Evolutionary conservation across 2,113 vertebrate species (phyloP), one percentile per base, ranked within the genome.

Genomic region (Hydrochoerus hydrochaeris): DNA sequence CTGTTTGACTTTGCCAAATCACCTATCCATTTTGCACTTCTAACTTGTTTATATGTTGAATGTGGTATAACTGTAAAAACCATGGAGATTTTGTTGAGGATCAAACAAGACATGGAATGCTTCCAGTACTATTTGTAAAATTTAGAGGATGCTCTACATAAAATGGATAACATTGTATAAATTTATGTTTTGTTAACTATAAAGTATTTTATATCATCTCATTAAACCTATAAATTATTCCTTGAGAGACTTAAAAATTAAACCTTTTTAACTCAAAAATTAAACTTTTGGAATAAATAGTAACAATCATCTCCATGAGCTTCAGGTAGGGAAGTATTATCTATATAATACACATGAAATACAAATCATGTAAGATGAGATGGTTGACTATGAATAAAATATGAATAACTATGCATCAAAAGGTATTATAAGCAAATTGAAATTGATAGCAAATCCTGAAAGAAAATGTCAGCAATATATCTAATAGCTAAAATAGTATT

Each of bases 1-100:
- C 35, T 92, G 3, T 96, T 85, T 95, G 82, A 87, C 24, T 35
- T 57, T 78, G 83, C n/a, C 84, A 94, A 75, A 73, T 94, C 69
- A 90, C 0, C 41, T 32, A 67, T 0, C 35, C 8, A 75, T 67
- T 97, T 60, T 75, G 52, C 24, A 44, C 26, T 75, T 83, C 71
- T 86, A 83, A 88, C n/a, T 91, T 71, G 69, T 62, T 90, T 71
- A 10, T 89, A 35, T 52, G 26, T 24, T 86, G 63, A 91, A 30
- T 35, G 32, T 67, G 65, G 65, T 35, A 35, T 17, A 94, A 85
- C 88, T 46, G 19, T 65, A 91, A 57, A 10, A 90, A 84, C 35
- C 3, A 20, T 75, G 16, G 19, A 54, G 38, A 30, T 73, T 94
- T 7, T 85, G 38, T 71, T 91, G 84, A 87, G 19, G 32, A 73